phyloP scores from a whole-genome alignment of 1,140 invertebrate species.

The Zaprionus inermis region DNA sequence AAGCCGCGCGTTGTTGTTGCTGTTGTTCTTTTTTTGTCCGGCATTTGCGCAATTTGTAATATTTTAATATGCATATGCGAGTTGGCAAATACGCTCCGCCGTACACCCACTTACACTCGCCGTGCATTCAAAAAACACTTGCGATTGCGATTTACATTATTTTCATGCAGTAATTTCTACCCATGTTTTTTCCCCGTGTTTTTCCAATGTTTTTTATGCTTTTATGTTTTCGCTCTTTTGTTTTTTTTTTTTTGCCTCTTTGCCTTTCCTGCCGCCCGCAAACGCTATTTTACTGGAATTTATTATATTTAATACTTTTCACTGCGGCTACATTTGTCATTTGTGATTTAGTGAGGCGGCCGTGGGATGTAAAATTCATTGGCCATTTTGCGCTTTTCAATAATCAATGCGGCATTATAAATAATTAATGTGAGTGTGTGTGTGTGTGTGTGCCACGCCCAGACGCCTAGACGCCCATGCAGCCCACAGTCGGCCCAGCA shows the following conservation, averaged over 20 bases:
- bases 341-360: conserved; percentile 35
- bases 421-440: conserved; percentile 40
- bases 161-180: conserved; percentile 5
- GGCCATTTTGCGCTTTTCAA: conserved; percentile 37
- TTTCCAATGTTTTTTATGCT: background rate
- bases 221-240: conserved; percentile 1
- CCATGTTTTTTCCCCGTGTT: background rate
- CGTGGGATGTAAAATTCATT: conserved; percentile 39
- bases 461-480: too few species aligned
- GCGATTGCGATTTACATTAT: conserved; percentile 23
- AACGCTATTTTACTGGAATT: conserved; percentile 21
- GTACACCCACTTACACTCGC: background rate
- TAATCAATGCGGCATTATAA: conserved; percentile 45
- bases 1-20: too few species aligned
- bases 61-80: conserved; percentile 18
- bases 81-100: background rate
- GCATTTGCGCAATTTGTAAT: conserved; percentile 43
- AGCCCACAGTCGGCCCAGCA: background rate
- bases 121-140: conserved; percentile 7
- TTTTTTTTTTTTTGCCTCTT: conserved; percentile 1
- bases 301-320: conserved; percentile 37
- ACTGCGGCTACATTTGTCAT: conserved; percentile 32
- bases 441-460: conserved; percentile 3
- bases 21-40: background rate
- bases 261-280: background rate